Evolutionary conservation across 2,888 invertebrate genomes (phyloP).

Genomic region (Ophonus ardosiacus): DNA sequence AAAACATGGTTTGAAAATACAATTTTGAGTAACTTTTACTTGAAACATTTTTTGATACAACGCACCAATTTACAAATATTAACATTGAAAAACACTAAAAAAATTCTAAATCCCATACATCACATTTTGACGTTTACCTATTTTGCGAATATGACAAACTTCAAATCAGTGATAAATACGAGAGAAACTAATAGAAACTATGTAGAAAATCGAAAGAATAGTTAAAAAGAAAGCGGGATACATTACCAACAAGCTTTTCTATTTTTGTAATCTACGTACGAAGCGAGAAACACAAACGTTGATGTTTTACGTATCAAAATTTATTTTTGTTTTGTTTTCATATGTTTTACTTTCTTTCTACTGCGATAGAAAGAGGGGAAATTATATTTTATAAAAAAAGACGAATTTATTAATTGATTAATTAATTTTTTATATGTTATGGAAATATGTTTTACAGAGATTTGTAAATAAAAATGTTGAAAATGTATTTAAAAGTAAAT

Average conservation of each 20-base stretch:
- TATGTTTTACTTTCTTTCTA: slow-evolving; percentile 56
- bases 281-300: slow-evolving; percentile 13
- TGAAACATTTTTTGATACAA: not conserved
- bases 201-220: slow-evolving; percentile 8
- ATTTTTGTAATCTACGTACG: slow-evolving; percentile 27
- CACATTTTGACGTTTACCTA: slow-evolving; percentile 4
- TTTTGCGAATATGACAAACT: not conserved
- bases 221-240: slow-evolving; percentile 36
- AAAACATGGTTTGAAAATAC: not conserved
- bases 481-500: too few relatives aligned
- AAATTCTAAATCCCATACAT: not conserved
- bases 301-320: slow-evolving; percentile 46
- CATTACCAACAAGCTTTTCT: slow-evolving; percentile 32
- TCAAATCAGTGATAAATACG: not conserved
- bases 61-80: not conserved
- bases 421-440: too few relatives aligned
- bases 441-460: too few relatives aligned
- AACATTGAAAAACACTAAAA: not conserved
- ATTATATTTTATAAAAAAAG: too few relatives aligned
- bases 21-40: not conserved
- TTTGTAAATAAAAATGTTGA: too few relatives aligned
- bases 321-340: slow-evolving; percentile 62
- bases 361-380: slow-evolving; percentile 23
- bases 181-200: slow-evolving; percentile 14
- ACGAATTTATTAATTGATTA: too few relatives aligned